Conservation (phyloP, 2,797 vertebrate genomes). For the Rhadinocentrus ornatus region DNA sequence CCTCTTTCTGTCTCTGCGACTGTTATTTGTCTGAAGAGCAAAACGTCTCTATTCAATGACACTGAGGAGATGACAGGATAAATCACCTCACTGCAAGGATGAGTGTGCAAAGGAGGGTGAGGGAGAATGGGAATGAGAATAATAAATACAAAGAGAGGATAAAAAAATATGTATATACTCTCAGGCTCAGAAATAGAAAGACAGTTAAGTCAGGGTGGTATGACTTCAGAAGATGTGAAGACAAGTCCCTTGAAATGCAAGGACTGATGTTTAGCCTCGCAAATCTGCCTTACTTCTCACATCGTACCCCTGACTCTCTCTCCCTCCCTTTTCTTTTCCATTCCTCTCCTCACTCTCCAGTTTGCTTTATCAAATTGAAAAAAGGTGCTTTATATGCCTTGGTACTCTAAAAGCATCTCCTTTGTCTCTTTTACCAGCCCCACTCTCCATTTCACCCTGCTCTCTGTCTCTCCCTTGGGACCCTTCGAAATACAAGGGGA, state of each 20-base stretch:
- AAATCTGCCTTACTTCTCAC: slow-evolving; percentile 27
- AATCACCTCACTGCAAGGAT: slow-evolving; percentile 60
- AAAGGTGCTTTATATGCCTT: slow-evolving; percentile 60
- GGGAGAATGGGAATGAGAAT: slow-evolving; percentile 41
- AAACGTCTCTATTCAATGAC: slow-evolving; percentile 69
- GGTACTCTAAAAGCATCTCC: slow-evolving; percentile 59
- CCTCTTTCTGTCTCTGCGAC: slow-evolving; percentile 58
- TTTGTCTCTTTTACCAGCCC: slow-evolving; percentile 47
- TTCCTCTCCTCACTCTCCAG: slow-evolving; percentile 25
- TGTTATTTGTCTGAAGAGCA: slow-evolving; percentile 74
- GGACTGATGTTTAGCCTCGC: slow-evolving; percentile 30
- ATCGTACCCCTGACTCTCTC: slow-evolving; percentile 1
- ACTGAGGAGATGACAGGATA: slow-evolving; percentile 73
- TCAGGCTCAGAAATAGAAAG: slow-evolving; percentile 1
- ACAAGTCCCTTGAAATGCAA: slow-evolving; percentile 19
- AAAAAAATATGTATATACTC: slow-evolving; percentile 31
- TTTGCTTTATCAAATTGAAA: slow-evolving; percentile 51
- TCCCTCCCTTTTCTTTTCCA: neutral
- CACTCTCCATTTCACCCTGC: slow-evolving; percentile 43
- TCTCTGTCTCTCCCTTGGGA: slow-evolving; percentile 43
- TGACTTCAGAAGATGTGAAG: slow-evolving; percentile 42
- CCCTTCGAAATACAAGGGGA: slow-evolving; percentile 54
- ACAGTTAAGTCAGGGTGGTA: slow-evolving; percentile 34
- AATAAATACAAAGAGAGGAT: slow-evolving; percentile 22
- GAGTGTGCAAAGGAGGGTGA: slow-evolving; percentile 35